These are phyloP conservation scores for Pogonomyrmex californicus DNA, from an alignment of 1,140 invertebrate genomes.

Conservation along the genomic window DNA sequence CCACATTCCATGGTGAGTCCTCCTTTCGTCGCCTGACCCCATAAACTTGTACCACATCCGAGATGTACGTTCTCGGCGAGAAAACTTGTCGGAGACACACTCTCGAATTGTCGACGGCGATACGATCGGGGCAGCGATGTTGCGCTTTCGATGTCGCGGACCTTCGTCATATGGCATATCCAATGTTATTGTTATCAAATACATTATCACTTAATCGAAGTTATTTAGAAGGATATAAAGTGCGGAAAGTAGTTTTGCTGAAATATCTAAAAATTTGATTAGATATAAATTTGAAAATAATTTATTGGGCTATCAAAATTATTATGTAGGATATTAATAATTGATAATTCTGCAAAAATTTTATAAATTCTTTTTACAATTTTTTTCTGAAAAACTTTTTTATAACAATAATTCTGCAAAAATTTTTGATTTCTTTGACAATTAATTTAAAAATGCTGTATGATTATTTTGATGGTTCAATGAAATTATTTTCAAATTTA, in stretches of 20 bases:
- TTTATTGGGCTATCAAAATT: too few relatives aligned
- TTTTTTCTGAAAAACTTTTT: background rate
- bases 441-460: too few relatives aligned
- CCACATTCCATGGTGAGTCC: slow-evolving; percentile 77
- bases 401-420: background rate
- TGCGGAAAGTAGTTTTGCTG: too few relatives aligned
- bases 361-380: too few relatives aligned
- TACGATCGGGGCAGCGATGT: background rate
- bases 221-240: background rate
- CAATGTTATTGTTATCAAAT: background rate
- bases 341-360: too few relatives aligned
- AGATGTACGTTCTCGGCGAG: slow-evolving; percentile 33
- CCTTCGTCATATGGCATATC: background rate
- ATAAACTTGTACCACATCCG: slow-evolving; percentile 64
- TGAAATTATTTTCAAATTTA: too few relatives aligned
- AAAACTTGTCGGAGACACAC: slow-evolving; percentile 32
- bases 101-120: background rate
- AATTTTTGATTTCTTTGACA: background rate
- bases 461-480: too few relatives aligned
- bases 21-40: slow-evolving; percentile 77
- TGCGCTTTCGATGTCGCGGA: slow-evolving; percentile 14
- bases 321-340: too few relatives aligned
- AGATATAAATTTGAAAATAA: too few relatives aligned
- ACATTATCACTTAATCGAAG: background rate
- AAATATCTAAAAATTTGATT: too few relatives aligned